Base-by-base conservation (phyloP, 92 coral and sea anemone species). In the Siderastrea radians region DNA sequence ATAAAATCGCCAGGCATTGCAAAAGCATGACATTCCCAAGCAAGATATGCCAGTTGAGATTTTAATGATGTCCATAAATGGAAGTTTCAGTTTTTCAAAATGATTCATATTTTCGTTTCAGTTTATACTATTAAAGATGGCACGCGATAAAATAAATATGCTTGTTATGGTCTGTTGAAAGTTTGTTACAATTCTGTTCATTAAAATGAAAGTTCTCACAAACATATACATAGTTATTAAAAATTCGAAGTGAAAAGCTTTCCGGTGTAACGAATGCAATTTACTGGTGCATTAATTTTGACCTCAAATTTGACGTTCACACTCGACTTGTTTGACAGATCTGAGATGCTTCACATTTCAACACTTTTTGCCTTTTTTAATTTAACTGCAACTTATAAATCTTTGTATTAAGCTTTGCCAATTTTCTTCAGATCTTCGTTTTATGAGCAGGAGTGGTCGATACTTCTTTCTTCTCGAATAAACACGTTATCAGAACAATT, bases 1-100 rank as follows among this genome's bases (percentile, higher is more conserved):
- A 55, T 54, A 38, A 75, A 75, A 38, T 75, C 80, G 51, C 15
- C 5, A 19, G n/a, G 54, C 67, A 77, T 76, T 58, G 10, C 38
- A 3, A 6, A 17, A 46, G 14, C 45, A 8, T 52, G 11, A 17
- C 45, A 11, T 19, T 74, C 51, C 13, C 67, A 6, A 11, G n/a
- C 16, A 43, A 57, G 51, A 2, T 5, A 71, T 3, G 16, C 64
- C 79, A 53, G 47, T 11, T 48, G 26, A 11, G 69, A 1, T 26
- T 10, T 6, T 2, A 53, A 12, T 48, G 14, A 26, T 62, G 59
- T 6, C 60, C 69, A 62, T 48, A 49, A 61, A 62, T 78, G 82
- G 57, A 78, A 47, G 7, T 43, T 19, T 16, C 10, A n/a, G 2
- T 0, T 7, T n/a, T 65, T 14, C 16, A 3, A 78, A 45, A 12